A percentile compares a stretch with the other conserved stretches of the same genome.
Conservation (phyloP, 2,113 vertebrate genomes). For the Coptodon bakossiorum region DNA sequence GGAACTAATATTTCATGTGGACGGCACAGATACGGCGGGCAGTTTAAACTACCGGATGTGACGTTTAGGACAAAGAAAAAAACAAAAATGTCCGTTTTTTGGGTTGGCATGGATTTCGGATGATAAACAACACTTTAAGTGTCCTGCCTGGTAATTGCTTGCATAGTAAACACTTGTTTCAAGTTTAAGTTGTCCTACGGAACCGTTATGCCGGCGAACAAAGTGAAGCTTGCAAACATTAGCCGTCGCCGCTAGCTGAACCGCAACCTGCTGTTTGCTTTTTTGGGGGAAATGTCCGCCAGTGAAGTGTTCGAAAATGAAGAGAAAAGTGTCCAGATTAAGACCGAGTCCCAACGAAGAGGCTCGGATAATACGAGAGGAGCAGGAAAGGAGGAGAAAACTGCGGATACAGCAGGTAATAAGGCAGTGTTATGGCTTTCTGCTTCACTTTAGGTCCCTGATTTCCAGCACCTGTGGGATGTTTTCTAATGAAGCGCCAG, state of each 20-base stretch:
- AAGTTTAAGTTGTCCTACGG: background rate
- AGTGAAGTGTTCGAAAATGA: slow-evolving; percentile 67
- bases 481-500: background rate
- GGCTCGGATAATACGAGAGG: slow-evolving; percentile 81
- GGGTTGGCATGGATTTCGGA: slow-evolving; percentile 2
- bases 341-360: slow-evolving; percentile 91
- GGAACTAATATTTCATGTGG: background rate
- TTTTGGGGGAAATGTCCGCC: background rate
- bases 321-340: slow-evolving; percentile 72
- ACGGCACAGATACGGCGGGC: slow-evolving; percentile 2
- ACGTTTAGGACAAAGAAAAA: background rate
- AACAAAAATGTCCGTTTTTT: background rate
- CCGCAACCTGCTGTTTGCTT: background rate
- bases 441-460: background rate
- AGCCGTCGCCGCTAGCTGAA: background rate
- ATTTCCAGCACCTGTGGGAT: background rate
- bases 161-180: background rate
- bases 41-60: slow-evolving; percentile 65
- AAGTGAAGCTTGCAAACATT: background rate
- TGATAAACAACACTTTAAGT: background rate
- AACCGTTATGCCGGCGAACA: accelerated
- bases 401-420: slow-evolving; percentile 86
- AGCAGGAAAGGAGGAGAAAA: slow-evolving; percentile 84
- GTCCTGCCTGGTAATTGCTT: background rate
- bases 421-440: background rate